phyloP scores from a whole-genome alignment of 2,888 invertebrate species.

The Brachyptera risi region DNA sequence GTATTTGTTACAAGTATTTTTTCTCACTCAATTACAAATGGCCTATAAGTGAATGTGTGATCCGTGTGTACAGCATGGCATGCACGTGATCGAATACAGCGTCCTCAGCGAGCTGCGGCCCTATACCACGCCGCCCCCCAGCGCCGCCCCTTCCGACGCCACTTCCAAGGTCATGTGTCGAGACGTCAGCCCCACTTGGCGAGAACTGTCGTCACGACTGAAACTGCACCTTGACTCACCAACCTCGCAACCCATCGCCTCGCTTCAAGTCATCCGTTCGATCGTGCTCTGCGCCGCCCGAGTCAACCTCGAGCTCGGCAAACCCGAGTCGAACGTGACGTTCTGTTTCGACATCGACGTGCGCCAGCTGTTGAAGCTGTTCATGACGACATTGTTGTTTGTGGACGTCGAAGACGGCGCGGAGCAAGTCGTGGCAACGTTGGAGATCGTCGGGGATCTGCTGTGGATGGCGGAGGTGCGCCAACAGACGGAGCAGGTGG shows the following conservation, averaged over 20 bases:
- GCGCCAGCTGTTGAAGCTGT: background rate
- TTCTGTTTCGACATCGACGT: background rate
- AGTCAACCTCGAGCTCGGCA: background rate
- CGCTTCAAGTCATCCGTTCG: background rate
- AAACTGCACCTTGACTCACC: background rate
- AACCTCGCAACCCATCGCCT: background rate
- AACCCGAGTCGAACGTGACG: background rate
- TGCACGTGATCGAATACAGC: constrained; percentile 5
- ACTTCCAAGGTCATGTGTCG: background rate
- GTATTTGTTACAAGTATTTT: too few species aligned
- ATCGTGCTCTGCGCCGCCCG: background rate
- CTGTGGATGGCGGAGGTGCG: constrained; percentile 8
- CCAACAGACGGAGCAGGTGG: background rate
- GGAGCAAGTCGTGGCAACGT: background rate
- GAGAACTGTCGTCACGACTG: background rate
- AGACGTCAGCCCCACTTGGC: background rate
- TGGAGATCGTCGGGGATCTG: constrained; percentile 6
- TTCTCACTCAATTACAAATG: too few species aligned
- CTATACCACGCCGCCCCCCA: background rate
- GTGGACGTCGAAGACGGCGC: background rate
- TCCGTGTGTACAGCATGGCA: constrained; percentile 3
- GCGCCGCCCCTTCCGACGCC: too few species aligned
- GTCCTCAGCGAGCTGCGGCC: background rate
- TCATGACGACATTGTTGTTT: background rate
- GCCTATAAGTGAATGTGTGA: too few species aligned